phyloP scores from a whole-genome alignment of 2,797 vertebrate genomes.

The Melopsittacus undulatus region DNA sequence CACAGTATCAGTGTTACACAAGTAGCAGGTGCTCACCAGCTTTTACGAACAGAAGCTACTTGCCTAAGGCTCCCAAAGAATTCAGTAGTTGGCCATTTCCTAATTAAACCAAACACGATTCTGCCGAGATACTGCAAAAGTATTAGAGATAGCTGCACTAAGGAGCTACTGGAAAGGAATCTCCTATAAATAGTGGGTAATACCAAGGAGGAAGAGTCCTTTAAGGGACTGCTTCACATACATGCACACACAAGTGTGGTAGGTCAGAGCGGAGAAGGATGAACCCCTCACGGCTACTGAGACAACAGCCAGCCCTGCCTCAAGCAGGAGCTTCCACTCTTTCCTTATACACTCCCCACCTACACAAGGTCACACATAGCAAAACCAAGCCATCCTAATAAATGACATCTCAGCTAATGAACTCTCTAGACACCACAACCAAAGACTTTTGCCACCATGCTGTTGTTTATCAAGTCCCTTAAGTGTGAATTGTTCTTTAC shows the following conservation, averaged over 20 bases:
- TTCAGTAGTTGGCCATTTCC: not conserved
- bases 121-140: conserved; percentile 10
- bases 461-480: not conserved
- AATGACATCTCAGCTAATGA: not conserved
- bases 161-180: conserved; percentile 9
- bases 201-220: not conserved
- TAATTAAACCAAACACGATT: not conserved
- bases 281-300: not conserved
- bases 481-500: conserved; percentile 2
- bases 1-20: fast-evolving
- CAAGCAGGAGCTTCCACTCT: not conserved
- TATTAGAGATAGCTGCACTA: conserved; percentile 4
- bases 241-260: fast-evolving
- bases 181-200: not conserved
- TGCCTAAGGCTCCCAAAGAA: not conserved
- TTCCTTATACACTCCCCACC: conserved; percentile 23
- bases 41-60: not conserved
- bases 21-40: not conserved
- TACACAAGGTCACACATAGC: not conserved
- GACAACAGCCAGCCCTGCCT: not conserved
- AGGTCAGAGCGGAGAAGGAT: not conserved
- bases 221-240: not conserved
- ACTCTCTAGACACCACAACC: not conserved
- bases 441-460: not conserved
- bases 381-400: conserved; percentile 10